A percentile compares a stretch with the other conserved stretches of the same genome.
Evolutionary conservation across 2,888 invertebrate species (phyloP).

Genomic region (Nephrotoma appendiculata): DNA sequence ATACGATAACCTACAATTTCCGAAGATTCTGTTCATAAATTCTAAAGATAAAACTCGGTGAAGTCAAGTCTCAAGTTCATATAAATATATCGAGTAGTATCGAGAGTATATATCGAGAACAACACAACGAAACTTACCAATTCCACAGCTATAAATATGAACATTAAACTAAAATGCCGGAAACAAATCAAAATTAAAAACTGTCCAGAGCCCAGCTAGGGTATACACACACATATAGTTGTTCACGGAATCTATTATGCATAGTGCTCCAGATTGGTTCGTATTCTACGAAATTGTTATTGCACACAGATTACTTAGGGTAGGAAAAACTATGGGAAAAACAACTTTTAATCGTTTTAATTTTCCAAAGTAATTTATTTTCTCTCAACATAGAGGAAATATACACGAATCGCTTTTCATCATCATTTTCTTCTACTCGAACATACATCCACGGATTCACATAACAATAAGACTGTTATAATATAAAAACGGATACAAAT

Average conservation of each 20-base stretch:
- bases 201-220: background rate
- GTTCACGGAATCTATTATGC: background rate
- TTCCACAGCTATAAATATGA: background rate
- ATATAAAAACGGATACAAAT: background rate
- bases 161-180: background rate
- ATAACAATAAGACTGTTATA: background rate
- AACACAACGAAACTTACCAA: too few relatives aligned
- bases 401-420: background rate
- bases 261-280: background rate
- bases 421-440: background rate
- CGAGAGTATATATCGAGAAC: too few relatives aligned
- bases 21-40: too few relatives aligned
- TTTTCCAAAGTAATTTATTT: background rate
- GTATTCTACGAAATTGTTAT: background rate
- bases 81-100: too few relatives aligned
- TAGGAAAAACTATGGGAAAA: background rate
- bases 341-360: background rate
- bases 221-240: background rate
- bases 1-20: too few relatives aligned
- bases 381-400: background rate
- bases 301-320: background rate
- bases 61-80: too few relatives aligned
- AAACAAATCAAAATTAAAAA: background rate
- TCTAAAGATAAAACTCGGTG: too few relatives aligned
- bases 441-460: background rate